Base-by-base conservation (phyloP, 1,140 invertebrate genomes). In the Drosophila bipectinata region DNA sequence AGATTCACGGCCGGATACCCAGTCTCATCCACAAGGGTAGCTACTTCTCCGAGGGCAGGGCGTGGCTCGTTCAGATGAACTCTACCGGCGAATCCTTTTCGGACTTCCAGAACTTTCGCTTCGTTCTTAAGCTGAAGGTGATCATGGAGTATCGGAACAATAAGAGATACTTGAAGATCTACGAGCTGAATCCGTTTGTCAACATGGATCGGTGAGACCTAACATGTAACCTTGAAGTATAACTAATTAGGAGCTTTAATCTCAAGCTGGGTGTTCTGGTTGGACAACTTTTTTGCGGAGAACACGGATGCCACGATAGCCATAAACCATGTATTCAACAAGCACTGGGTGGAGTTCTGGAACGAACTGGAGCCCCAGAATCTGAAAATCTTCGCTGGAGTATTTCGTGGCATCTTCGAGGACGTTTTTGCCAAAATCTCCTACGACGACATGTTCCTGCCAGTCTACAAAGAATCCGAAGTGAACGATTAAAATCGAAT, bases 311-410 rank as follows among this genome's bases (percentile, higher is more conserved):
- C 84, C n/a, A 64, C 81, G 9, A 62, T 77, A 26, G 60, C 64
- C 7, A 12, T 85, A 3, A 85, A 85, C 45, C 52, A 71, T 3
- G 48, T 85, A 2, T 62, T 85, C 15, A 85, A 85, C 32, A 5
- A 4, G 1, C 63, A 84, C 44, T 84, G 81, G 81, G 28, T 84
- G 6, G 77, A 80, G 12, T 74, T 85, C 39, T 85, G 81, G 81
- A 85, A 85, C 48, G 81, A 85, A 14, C 32, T 85, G 48, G 81
- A 85, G 30, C 81, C 81, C 3, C 30, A 2, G 1, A 64, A 85
- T 12, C 30, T 80, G 2, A 30, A 21, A 14, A 54, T 66, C 39
- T 85, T 85, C 14, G 57, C 68, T 0, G 34, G 52, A 10, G 74
- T 80, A 4, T 85, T 85, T 34, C 59, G 47, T 0, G 44, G 56